Percentiles rank a stretch among this genome's conserved stretches.
Evolutionary conservation across 1,140 invertebrate genomes (phyloP).

Genomic region (Sycobia sp.): DNA sequence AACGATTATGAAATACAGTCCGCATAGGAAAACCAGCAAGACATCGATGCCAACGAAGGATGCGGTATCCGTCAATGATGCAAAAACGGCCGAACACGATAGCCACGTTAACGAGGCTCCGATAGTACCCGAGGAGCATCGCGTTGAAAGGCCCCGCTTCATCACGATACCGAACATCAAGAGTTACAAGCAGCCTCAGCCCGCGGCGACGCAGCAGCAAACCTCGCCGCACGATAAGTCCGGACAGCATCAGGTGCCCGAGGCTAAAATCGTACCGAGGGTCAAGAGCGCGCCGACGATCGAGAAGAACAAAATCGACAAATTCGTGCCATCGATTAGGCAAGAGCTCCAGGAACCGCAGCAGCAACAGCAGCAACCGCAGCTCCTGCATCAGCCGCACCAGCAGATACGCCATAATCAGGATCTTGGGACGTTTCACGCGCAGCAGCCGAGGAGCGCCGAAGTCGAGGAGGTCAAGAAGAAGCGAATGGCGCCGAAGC

Average conservation of each 20-base stretch:
- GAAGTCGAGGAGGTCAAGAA: not conserved
- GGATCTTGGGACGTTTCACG: not conserved
- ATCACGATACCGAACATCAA: conserved; percentile 59
- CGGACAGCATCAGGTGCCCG: conserved; percentile 35
- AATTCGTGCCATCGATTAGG: conserved; percentile 41
- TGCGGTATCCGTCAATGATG: not conserved
- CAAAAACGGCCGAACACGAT: conserved; percentile 27
- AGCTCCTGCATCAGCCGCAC: conserved; percentile 1
- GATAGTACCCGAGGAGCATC: conserved; percentile 36
- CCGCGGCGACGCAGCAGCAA: not conserved
- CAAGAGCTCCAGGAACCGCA: conserved; percentile 14
- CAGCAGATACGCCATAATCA: conserved; percentile 16
- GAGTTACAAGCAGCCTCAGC: conserved; percentile 43
- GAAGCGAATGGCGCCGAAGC: not conserved
- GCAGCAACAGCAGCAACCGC: conserved; percentile 9
- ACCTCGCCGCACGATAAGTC: conserved; percentile 31
- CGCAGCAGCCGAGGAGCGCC: not conserved
- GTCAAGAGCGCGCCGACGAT: conserved; percentile 36
- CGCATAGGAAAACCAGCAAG: conserved; percentile 44
- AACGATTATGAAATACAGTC: too few species aligned
- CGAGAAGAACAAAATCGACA: conserved; percentile 50
- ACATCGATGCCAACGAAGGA: not conserved
- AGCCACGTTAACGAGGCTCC: conserved; percentile 28
- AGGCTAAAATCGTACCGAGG: conserved; percentile 37
- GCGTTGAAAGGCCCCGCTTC: conserved; percentile 41